Conservation (phyloP, 2,113 vertebrate genomes). For the Mormyrus iriodes region DNA sequence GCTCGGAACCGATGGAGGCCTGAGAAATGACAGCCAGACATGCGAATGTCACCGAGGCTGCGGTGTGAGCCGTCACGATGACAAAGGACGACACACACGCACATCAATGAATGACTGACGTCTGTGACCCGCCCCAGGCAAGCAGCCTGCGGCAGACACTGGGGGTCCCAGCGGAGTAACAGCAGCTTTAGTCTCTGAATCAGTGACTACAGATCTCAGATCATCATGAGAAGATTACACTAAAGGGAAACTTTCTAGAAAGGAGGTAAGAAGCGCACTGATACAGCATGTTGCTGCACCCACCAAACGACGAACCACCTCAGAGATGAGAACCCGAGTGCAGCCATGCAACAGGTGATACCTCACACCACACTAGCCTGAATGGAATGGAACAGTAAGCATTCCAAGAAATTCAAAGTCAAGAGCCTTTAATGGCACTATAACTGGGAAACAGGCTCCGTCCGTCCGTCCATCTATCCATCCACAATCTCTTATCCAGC, state of each 20-base stretch:
- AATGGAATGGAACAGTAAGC: too few relatives aligned
- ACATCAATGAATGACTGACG: not conserved
- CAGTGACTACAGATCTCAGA: not conserved
- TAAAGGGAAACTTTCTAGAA: not conserved
- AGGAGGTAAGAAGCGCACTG: too few relatives aligned
- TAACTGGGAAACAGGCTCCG: not conserved
- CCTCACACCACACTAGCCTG: too few relatives aligned
- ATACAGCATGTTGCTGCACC: too few relatives aligned
- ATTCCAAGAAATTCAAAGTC: not conserved
- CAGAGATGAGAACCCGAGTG: too few relatives aligned
- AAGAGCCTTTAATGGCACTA: not conserved
- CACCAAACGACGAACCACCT: too few relatives aligned
- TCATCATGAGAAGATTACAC: not conserved
- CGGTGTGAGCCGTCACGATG: not conserved
- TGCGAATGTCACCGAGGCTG: not conserved
- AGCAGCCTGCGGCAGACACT: not conserved
- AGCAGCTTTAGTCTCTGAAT: not conserved
- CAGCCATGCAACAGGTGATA: too few relatives aligned
- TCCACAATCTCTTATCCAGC: not conserved
- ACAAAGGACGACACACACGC: not conserved
- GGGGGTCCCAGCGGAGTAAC: not conserved
- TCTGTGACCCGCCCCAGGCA: not conserved
- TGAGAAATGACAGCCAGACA: not conserved
- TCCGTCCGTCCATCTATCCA: not conserved
- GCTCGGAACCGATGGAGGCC: not conserved